A percentile compares a stretch with the other conserved stretches of the same genome.
Conservation (phyloP, 2,113 vertebrate genomes). For the Myotis brandtii region DNA sequence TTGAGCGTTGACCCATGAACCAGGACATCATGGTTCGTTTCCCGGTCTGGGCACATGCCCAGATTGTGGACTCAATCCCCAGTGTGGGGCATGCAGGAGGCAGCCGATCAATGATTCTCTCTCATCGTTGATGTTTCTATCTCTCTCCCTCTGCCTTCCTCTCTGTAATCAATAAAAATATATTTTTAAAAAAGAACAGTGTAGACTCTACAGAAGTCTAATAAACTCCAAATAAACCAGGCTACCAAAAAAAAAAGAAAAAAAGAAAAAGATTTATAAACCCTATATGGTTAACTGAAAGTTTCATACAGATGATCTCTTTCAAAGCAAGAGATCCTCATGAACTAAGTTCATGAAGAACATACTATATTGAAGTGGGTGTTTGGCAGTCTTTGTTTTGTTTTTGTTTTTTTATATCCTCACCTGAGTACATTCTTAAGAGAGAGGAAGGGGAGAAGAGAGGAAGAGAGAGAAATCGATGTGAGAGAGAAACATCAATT, state of each 20-base stretch:
- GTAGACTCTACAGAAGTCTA: not conserved
- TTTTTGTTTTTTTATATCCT: not conserved
- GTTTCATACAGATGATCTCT: not conserved
- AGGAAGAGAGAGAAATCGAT: not conserved
- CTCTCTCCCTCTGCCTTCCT: no score
- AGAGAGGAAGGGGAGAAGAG: not conserved
- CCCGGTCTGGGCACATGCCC: no score
- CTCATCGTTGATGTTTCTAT: no score
- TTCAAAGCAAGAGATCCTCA: conserved; percentile 9
- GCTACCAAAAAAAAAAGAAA: not conserved
- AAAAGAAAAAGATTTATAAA: not conserved
- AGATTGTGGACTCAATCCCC: no score
- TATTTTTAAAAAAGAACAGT: no score
- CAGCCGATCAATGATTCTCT: no score
- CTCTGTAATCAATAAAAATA: no score
- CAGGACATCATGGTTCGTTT: no score
- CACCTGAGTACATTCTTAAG: not conserved
- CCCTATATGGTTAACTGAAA: not conserved
- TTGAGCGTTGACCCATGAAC: no score
- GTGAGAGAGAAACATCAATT: no score
- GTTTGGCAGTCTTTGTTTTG: not conserved
- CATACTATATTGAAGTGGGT: not conserved
- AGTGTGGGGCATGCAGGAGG: no score
- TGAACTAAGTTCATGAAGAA: not conserved
- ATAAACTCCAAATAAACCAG: conserved; percentile 6